These are phyloP conservation scores for Myiozetetes cayanensis DNA, from an alignment of 2,113 vertebrate species.

Conservation along the genomic window DNA sequence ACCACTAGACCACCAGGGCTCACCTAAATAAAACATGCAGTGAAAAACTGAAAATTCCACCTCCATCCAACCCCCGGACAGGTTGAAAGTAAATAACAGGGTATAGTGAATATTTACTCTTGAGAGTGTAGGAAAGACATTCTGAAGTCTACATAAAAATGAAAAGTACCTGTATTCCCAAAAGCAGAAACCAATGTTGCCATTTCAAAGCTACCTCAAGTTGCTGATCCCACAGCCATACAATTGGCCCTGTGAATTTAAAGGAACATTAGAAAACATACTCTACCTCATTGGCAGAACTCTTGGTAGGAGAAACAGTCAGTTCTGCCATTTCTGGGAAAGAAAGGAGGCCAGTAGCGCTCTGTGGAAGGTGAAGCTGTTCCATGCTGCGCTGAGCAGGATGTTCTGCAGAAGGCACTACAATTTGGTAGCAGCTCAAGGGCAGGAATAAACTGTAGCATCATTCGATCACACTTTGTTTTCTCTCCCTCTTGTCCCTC, in stretches of 20 bases:
- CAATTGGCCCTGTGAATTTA: neutral
- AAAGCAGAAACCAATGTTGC: neutral
- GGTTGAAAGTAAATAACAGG: neutral
- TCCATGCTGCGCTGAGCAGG: neutral
- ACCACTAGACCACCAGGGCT: too few relatives aligned
- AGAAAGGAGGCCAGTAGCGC: neutral
- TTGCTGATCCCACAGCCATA: neutral
- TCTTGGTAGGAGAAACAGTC: neutral
- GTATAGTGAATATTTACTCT: neutral
- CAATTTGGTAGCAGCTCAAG: neutral
- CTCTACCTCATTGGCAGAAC: neutral
- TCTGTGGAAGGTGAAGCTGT: neutral
- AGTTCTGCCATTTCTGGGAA: neutral
- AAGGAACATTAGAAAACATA: neutral
- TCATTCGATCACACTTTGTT: neutral
- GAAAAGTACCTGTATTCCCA: neutral
- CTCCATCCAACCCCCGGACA: neutral
- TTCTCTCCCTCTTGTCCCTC: neutral
- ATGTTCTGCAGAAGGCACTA: neutral
- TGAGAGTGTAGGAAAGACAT: neutral
- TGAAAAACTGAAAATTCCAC: neutral
- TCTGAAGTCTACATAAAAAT: neutral
- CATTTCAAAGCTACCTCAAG: neutral
- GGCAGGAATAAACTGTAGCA: neutral
- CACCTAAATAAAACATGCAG: neutral